phyloP scores from a whole-genome alignment of 2,113 vertebrate species.

The Sceloporus undulatus region DNA sequence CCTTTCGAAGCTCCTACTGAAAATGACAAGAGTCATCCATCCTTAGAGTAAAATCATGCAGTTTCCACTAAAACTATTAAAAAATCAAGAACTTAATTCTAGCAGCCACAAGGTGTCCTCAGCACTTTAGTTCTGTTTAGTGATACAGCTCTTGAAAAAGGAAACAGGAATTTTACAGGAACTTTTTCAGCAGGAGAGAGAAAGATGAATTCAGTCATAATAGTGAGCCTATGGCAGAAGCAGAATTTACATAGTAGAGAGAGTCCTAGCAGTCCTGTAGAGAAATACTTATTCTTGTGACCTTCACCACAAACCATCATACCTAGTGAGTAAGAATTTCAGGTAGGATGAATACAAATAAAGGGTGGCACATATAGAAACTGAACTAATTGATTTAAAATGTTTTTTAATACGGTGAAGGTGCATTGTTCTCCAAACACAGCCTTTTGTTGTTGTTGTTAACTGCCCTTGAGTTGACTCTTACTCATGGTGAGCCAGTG shows the following conservation, averaged over 20 bases:
- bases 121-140: slow-evolving; percentile 28
- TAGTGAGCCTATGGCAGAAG: neutral
- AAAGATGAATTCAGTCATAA: neutral
- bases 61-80: no score
- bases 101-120: slow-evolving; percentile 64
- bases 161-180: neutral
- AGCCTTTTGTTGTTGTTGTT: neutral
- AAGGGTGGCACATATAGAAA: neutral
- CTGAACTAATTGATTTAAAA: neutral
- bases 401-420: neutral
- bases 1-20: no score
- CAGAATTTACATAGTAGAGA: neutral
- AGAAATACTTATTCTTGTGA: neutral
- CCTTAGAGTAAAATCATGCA: no score
- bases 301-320: neutral
- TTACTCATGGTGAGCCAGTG: no score
- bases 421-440: neutral
- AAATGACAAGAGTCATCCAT: neutral
- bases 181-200: neutral
- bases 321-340: neutral
- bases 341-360: neutral
- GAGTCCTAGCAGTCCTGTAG: neutral
- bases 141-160: neutral
- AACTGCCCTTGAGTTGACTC: no score
- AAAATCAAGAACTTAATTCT: neutral